These are phyloP conservation scores for Meriones unguiculatus DNA, from an alignment of 2,113 vertebrate genomes.

Conservation along the genomic window DNA sequence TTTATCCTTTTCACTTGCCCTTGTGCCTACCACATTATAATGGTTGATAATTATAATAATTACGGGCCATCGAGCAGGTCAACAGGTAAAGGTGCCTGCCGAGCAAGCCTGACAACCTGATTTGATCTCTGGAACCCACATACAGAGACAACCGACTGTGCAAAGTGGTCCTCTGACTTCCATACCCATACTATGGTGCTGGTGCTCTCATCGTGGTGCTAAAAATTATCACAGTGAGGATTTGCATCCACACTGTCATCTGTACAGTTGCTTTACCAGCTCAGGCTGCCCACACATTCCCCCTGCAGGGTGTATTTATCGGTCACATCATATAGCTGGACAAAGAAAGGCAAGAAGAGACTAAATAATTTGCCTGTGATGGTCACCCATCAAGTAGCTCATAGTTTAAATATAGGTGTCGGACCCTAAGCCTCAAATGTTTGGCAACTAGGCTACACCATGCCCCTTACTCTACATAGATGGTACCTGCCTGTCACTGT, in stretches of 20 bases:
- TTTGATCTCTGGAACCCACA: background rate
- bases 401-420: slow-evolving; percentile 7
- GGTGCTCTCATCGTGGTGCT: no score
- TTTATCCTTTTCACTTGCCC: background rate
- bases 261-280: background rate
- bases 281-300: background rate
- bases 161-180: background rate
- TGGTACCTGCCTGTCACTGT: accelerated
- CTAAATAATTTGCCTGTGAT: background rate
- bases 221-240: background rate
- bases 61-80: no score
- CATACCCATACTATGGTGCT: background rate
- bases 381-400: background rate
- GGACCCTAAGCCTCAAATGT: accelerated
- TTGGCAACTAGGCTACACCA: background rate
- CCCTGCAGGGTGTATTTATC: background rate
- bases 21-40: background rate
- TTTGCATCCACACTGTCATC: background rate
- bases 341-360: background rate
- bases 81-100: background rate
- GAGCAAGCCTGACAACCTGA: background rate
- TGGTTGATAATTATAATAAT: background rate
- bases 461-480: background rate
- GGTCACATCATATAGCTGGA: background rate
- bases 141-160: background rate